Evolutionary conservation across 2,113 vertebrate species (phyloP), one percentile per base, ranked within the genome.

Genomic region (Okapia johnstoni): DNA sequence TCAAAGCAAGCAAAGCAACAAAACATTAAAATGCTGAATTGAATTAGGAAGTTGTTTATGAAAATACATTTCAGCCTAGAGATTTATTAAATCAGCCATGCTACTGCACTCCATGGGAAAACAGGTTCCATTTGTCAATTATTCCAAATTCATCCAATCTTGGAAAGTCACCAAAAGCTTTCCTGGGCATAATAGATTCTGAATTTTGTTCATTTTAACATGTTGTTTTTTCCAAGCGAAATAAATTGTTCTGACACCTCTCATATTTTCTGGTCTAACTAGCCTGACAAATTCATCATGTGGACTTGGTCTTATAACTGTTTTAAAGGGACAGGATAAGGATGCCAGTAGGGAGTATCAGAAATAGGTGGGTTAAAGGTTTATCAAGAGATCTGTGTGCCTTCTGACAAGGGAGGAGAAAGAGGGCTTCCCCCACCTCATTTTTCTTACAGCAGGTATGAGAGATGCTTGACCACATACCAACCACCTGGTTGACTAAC

Each of bases 41-140:
- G 88, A 97, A 97, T 98, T 96, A 98, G 97, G 93, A 97, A 98
- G 88, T 93, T 97, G 40, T 97, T 98, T 97, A 96, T 89, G 97
- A 96, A 98, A 96, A 97, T 95, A 40, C n/a, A 87, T 96, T 88
- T 97, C 87, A 94, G 98, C 91, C 55, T 91, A 48, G 48, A 93
- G 81, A 79, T 85, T 98, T 98, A 91, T 88, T 98, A 95, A 95
- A 96, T 96, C 81, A 92, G 76, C 73, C 23, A 8, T 96, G 93
- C 40, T 55, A 88, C 89, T 40, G 46, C 7, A 8, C 70, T 92
- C 93, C 28, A 1, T 2, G 61, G 90, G 79, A 84, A 97, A 94
- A 77, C 23, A 92, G 88, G 26, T 40, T 96, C 80, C 33, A 5
- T 94, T 97, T 96, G 58, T 96, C 0, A 11, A 98, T 96, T 95